These are phyloP conservation scores for Macroglossus sobrinus DNA, from an alignment of 2,113 vertebrate genomes.

Conservation along the genomic window DNA sequence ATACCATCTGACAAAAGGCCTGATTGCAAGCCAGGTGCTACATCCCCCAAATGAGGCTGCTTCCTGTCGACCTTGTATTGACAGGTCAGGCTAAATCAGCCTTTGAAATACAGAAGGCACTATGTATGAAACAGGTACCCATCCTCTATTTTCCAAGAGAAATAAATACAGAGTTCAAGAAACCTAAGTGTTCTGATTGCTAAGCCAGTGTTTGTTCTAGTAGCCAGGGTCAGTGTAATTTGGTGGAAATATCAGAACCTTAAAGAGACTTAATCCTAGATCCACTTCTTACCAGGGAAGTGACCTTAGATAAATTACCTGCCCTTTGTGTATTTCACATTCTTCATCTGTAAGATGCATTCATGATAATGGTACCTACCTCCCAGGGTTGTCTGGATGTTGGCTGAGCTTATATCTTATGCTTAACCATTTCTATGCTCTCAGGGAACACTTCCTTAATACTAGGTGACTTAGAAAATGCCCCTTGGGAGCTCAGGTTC, in stretches of 20 bases:
- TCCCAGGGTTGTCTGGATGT: not conserved
- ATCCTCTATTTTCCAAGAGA: not conserved
- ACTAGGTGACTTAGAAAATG: not conserved
- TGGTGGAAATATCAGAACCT: not conserved
- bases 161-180: not conserved
- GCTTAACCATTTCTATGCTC: not conserved
- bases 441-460: not conserved
- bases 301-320: not conserved
- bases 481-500: not conserved
- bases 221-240: not conserved
- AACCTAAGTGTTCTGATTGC: not conserved
- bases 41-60: not conserved
- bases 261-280: not conserved
- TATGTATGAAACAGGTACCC: not conserved
- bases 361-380: not conserved
- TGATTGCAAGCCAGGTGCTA: not conserved
- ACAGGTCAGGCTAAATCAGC: not conserved
- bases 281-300: not conserved
- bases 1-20: not conserved
- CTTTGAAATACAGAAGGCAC: not conserved
- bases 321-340: not conserved
- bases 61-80: not conserved
- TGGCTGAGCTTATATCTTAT: not conserved
- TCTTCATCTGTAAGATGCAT: not conserved
- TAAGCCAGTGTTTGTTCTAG: not conserved